Evolutionary conservation across 1,140 invertebrate species (phyloP).

Genomic region (Agrypnia vestita): DNA sequence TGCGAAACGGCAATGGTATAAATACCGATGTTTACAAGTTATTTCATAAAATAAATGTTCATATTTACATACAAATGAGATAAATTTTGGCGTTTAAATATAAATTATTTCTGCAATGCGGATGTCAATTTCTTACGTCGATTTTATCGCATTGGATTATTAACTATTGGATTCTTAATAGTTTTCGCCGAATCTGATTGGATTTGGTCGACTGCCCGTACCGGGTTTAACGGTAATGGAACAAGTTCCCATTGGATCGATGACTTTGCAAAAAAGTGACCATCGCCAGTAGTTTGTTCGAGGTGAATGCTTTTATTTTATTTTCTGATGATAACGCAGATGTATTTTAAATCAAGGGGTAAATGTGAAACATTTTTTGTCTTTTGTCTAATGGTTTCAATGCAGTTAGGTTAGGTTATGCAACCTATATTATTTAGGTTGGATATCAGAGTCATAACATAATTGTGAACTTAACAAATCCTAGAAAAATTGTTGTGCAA

Average conservation of each 20-base stretch:
- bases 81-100: background rate
- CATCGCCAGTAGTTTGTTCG: too few species aligned
- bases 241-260: background rate
- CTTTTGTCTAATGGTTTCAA: too few species aligned
- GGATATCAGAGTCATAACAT: too few species aligned
- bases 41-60: background rate
- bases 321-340: too few species aligned
- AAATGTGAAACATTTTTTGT: too few species aligned
- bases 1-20: too few species aligned
- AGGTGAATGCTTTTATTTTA: too few species aligned
- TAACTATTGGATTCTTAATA: background rate
- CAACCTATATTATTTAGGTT: too few species aligned
- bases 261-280: background rate
- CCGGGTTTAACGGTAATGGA: slow-evolving; percentile 1
- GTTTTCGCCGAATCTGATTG: background rate
- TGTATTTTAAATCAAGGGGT: too few species aligned
- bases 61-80: background rate
- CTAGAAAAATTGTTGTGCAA: too few species aligned
- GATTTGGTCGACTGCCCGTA: slow-evolving; percentile 15
- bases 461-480: too few species aligned
- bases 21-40: background rate
- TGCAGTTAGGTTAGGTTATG: too few species aligned
- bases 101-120: background rate
- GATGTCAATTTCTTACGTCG: background rate
- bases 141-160: background rate